Conservation (phyloP, 2,888 invertebrate genomes). For the Tupiocoris notatus region DNA sequence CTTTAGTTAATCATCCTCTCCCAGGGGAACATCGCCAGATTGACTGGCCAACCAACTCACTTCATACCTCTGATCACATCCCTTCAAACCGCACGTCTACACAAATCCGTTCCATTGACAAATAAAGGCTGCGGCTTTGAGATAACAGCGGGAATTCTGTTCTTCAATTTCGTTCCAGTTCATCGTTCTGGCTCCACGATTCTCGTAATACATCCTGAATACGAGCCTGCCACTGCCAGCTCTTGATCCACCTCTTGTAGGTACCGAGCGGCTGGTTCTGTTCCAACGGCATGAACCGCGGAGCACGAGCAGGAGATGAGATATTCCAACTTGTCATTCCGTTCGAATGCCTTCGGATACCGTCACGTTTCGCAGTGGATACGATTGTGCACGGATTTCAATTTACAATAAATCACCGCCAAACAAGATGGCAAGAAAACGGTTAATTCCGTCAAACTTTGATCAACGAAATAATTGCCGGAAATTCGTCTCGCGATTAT, state of each 20-base stretch:
- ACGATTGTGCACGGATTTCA: no score
- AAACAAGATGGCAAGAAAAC: no score
- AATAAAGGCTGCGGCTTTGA: conserved; percentile 23
- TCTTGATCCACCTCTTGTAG: not conserved
- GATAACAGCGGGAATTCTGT: conserved; percentile 7
- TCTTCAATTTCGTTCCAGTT: conserved; percentile 5
- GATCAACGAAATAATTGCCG: no score
- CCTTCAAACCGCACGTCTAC: not conserved
- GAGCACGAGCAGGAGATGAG: not conserved
- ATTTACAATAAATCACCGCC: no score
- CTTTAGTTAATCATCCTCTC: no score
- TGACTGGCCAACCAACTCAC: not conserved
- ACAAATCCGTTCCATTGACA: conserved; percentile 18
- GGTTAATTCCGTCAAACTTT: no score
- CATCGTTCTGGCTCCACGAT: not conserved
- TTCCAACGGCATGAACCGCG: not conserved
- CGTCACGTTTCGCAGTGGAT: no score
- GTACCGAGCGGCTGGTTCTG: not conserved
- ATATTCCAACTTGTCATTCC: not conserved
- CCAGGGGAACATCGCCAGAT: not conserved
- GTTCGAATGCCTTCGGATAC: no score
- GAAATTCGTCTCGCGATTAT: no score
- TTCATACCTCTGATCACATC: not conserved
- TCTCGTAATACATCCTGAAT: not conserved
- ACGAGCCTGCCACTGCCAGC: not conserved